These are phyloP conservation scores for Pseudopipra pipra DNA, from an alignment of 2,113 vertebrate genomes.

Conservation along the genomic window DNA sequence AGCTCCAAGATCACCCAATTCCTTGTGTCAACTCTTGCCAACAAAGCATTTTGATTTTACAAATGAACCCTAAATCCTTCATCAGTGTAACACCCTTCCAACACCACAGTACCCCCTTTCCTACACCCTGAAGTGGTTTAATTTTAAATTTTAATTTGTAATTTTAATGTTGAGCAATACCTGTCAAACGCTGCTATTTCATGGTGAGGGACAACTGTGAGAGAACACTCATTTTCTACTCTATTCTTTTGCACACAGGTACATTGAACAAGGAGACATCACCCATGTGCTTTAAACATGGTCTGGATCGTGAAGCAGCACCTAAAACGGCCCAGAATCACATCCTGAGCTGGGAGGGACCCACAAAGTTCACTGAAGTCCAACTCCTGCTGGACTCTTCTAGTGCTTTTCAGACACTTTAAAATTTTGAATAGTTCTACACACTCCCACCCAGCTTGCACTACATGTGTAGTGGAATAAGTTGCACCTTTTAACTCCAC, in stretches of 20 bases:
- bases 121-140: neutral
- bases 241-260: neutral
- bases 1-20: neutral
- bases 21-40: rapidly evolving
- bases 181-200: neutral
- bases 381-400: neutral
- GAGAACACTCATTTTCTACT: neutral
- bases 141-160: neutral
- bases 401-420: rapidly evolving
- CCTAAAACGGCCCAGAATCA: neutral
- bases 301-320: neutral
- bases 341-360: neutral
- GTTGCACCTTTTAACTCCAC: neutral
- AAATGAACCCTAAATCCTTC: neutral
- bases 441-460: neutral
- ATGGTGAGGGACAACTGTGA: neutral
- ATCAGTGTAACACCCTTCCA: neutral
- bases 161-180: neutral
- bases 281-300: rapidly evolving
- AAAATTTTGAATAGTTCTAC: neutral
- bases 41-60: neutral
- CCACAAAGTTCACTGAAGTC: neutral
- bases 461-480: rapidly evolving
- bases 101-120: neutral
- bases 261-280: neutral